Evolutionary conservation across 2,797 vertebrate species (phyloP), one percentile per base, ranked within the genome.

Genomic region (Bufotes viridis): DNA sequence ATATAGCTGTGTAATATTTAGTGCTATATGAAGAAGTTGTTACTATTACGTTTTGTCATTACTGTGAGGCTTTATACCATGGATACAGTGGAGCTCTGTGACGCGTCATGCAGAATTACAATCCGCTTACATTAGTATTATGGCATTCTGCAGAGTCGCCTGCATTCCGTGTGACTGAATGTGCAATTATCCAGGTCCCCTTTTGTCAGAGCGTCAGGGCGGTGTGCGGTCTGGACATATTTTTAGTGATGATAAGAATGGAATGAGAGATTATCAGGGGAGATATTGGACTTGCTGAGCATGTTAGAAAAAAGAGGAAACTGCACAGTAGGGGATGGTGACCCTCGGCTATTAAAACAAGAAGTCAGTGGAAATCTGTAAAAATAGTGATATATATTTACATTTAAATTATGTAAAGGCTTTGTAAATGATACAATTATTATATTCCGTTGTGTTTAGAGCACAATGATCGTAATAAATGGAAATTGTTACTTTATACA

Each of bases 221-320:
- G 18, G 63, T 24, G 63, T 86, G 65, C 49, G 53, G 76, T 67
- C 85, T 86, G 78, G 24, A 60, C 58, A 76, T 78, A 78, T 85
- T 85, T 79, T 34, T 70, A 86, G 49, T 14, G 13, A 58, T 57
- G 85, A 86, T 81, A 86, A 80, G 78, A 24, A 78, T 57, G 76
- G 76, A 80, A 86, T 81, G 76, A 60, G 65, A 57, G 85, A 86
- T 86, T 80, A 86, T 70, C 78, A 60, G 49, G 63, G 26, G 2
- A 86, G 85, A 86, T 86, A 57, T 57, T 18, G 8, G 11, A 58
- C 78, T 80, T 78, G 63, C 78, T 70, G 78, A 80, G n/a, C 75
- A 18, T 58, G 51, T 79, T 53, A 53, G 49, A 60, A 15, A 70
- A 75, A 63, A 78, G n/a, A 86, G 84, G 85, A 80, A 81, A 22